phyloP scores from a whole-genome alignment of 2,888 invertebrate genomes.

The Lordiphosa andalusiaca region DNA sequence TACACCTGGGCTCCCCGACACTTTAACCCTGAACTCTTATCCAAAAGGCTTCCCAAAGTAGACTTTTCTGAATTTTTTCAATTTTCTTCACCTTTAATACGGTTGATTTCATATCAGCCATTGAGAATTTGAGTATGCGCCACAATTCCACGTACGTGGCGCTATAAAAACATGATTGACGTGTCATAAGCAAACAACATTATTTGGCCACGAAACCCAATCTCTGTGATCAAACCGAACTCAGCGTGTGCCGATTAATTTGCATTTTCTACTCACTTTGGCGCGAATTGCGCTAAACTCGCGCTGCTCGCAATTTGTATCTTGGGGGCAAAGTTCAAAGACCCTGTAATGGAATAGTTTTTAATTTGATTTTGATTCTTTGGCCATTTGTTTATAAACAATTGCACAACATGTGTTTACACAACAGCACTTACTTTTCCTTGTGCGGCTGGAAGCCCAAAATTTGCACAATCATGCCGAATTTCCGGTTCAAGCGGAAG shows the following conservation, averaged over 20 bases:
- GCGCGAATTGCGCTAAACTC: constrained; percentile 79
- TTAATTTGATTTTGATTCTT: constrained; percentile 14
- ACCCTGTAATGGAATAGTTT: constrained; percentile 62
- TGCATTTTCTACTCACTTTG: constrained; percentile 69
- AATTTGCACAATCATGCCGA: constrained; percentile 79
- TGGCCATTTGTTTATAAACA: constrained; percentile 46
- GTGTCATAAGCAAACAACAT: constrained; percentile 42
- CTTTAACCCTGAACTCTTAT: no score
- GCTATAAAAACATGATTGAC: constrained; percentile 54
- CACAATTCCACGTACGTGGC: constrained; percentile 42
- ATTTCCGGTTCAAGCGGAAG: constrained; percentile 78
- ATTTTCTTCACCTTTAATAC: neutral
- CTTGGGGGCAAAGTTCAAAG: constrained; percentile 78
- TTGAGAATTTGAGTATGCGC: constrained; percentile 11
- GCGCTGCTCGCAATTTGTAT: constrained; percentile 77
- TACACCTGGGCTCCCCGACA: no score
- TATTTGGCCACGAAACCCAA: constrained; percentile 18
- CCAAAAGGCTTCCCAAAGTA: no score
- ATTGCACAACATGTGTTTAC: constrained; percentile 38
- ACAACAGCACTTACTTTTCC: constrained; percentile 69
- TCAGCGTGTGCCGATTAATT: constrained; percentile 26
- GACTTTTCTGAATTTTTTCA: no score
- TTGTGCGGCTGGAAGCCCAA: constrained; percentile 76
- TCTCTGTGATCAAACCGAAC: constrained; percentile 33
- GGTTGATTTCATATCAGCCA: constrained; percentile 1